phyloP scores from a whole-genome alignment of 1,140 invertebrate genomes.

The Diachasmimorpha longicaudata region DNA sequence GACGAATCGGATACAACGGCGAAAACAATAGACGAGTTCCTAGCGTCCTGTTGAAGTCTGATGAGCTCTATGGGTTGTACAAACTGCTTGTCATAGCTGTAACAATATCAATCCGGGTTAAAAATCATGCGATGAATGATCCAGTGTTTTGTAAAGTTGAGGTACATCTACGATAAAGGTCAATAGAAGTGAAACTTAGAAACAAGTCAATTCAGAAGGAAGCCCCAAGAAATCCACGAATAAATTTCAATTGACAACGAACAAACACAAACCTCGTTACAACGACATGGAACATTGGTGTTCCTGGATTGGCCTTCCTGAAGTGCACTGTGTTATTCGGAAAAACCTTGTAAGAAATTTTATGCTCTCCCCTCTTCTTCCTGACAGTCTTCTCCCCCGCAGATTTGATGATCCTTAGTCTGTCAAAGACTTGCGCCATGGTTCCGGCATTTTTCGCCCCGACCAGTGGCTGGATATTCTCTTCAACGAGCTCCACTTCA shows the following conservation, averaged over 20 bases:
- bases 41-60: constrained; percentile 45
- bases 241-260: no score
- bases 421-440: constrained; percentile 49
- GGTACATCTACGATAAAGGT: neutral
- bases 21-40: constrained; percentile 41
- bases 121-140: no score
- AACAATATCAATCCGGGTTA: constrained; percentile 27
- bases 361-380: constrained; percentile 47
- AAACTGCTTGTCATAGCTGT: constrained; percentile 36
- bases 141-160: no score
- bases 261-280: constrained; percentile 46
- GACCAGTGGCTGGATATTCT: constrained; percentile 45
- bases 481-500: constrained; percentile 50
- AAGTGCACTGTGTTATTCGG: constrained; percentile 42
- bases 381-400: constrained; percentile 47
- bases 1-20: constrained; percentile 44
- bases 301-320: constrained; percentile 52
- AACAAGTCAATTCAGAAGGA: no score
- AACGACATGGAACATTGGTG: constrained; percentile 48
- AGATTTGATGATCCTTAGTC: constrained; percentile 55
- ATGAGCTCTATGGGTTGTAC: constrained; percentile 48
- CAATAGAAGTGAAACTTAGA: no score
- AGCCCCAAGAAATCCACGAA: no score
- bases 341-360: constrained; percentile 57
- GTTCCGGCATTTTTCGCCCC: constrained; percentile 38